Conservation (phyloP, 2,797 vertebrate genomes). For the Amblyraja radiata region DNA sequence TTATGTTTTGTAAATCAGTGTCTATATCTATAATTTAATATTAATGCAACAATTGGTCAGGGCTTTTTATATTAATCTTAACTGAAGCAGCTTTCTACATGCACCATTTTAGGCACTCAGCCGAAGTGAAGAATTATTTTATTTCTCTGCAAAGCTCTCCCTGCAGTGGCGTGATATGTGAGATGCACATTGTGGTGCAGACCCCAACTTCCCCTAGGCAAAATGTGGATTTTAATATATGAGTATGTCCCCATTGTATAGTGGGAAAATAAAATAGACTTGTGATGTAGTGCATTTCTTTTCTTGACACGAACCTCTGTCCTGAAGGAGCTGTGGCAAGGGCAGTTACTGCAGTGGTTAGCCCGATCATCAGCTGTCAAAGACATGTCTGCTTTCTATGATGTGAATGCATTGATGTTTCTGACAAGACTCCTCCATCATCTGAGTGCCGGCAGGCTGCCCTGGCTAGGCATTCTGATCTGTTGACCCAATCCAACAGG, state of each 20-base stretch:
- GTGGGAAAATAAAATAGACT: background rate
- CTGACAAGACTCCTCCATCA: background rate
- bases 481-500: slow-evolving; percentile 25
- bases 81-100: background rate
- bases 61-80: background rate
- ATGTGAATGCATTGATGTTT: slow-evolving; percentile 30
- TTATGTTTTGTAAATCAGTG: background rate
- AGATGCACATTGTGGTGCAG: background rate
- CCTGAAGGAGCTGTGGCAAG: background rate
- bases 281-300: background rate
- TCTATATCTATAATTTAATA: slow-evolving; percentile 4
- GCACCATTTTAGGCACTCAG: background rate
- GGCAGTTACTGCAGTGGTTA: background rate
- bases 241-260: background rate
- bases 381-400: background rate
- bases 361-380: background rate
- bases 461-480: background rate
- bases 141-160: no score
- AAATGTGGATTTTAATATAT: background rate
- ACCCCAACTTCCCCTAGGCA: background rate
- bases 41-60: background rate
- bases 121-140: background rate
- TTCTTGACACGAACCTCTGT: background rate
- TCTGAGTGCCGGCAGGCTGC: background rate
- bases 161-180: background rate